These are phyloP conservation scores for Hippocampus kuda DNA, from an alignment of 2,797 vertebrate species.

Conservation along the genomic window DNA sequence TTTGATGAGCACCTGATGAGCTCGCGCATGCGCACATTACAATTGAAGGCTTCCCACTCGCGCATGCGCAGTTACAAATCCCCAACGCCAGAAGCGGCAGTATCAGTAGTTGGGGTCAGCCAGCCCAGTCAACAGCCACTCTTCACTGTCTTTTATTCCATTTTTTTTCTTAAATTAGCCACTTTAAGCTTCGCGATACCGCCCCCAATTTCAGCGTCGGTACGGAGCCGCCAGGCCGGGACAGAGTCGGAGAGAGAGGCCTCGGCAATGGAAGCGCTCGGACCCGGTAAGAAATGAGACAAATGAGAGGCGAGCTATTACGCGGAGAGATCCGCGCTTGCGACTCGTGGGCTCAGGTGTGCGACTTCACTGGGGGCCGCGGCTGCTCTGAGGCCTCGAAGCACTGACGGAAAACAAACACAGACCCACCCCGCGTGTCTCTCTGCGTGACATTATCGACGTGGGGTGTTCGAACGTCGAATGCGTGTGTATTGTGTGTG, in stretches of 20 bases:
- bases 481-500: conserved; percentile 1
- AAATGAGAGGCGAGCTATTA: conserved; percentile 1
- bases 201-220: conserved; percentile 81
- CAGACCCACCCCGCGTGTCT: conserved; percentile 31
- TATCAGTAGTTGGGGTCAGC: conserved; percentile 43
- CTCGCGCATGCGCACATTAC: conserved; percentile 47
- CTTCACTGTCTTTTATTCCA: conserved; percentile 45
- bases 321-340: conserved; percentile 36
- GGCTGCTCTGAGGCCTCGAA: conserved; percentile 66
- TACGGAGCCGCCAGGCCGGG: conserved; percentile 84
- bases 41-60: conserved; percentile 14
- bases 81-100: conserved; percentile 36
- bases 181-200: conserved; percentile 78
- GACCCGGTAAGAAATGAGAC: conserved; percentile 82
- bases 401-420: conserved; percentile 51
- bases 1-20: background rate
- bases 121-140: conserved; percentile 60
- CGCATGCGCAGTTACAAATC: conserved; percentile 68
- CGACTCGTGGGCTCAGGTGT: conserved; percentile 41
- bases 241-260: conserved; percentile 83
- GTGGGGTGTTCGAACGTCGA: background rate
- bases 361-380: conserved; percentile 64
- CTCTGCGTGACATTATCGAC: conserved; percentile 16
- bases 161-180: conserved; percentile 75
- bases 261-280: conserved; percentile 96